Conservation (phyloP, 2,113 vertebrate genomes). For the Anhinga anhinga region DNA sequence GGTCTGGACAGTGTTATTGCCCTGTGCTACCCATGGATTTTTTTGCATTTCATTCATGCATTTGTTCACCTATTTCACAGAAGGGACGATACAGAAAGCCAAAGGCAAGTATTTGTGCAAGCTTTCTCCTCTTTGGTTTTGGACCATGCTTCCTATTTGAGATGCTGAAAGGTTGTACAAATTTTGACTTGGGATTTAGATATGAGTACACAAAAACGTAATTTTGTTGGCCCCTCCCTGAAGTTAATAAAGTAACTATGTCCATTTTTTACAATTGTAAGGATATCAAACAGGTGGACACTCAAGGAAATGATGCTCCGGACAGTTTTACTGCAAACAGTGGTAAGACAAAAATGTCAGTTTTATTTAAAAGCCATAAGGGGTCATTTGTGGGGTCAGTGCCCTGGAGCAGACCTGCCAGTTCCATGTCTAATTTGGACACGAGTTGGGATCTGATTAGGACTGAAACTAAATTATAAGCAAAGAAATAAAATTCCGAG, state of each 20-base stretch:
- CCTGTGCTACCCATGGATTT: background rate
- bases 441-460: background rate
- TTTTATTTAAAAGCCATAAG: background rate
- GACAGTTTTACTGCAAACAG: background rate
- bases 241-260: background rate
- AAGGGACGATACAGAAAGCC: background rate
- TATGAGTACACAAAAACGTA: background rate
- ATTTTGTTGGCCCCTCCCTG: background rate
- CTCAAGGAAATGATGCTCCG: background rate
- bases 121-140: background rate
- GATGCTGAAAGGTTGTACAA: background rate
- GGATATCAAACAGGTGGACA: background rate
- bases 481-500: background rate
- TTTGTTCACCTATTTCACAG: background rate
- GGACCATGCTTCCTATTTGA: background rate
- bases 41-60: too few relatives aligned
- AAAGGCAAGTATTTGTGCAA: background rate
- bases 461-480: background rate
- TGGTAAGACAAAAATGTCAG: background rate
- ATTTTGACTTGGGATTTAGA: background rate
- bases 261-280: background rate
- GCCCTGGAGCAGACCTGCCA: background rate
- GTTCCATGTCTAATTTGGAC: background rate
- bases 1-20: background rate
- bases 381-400: background rate